Base-by-base conservation (phyloP, 2,113 vertebrate genomes). In the Ploceus nigricollis region DNA sequence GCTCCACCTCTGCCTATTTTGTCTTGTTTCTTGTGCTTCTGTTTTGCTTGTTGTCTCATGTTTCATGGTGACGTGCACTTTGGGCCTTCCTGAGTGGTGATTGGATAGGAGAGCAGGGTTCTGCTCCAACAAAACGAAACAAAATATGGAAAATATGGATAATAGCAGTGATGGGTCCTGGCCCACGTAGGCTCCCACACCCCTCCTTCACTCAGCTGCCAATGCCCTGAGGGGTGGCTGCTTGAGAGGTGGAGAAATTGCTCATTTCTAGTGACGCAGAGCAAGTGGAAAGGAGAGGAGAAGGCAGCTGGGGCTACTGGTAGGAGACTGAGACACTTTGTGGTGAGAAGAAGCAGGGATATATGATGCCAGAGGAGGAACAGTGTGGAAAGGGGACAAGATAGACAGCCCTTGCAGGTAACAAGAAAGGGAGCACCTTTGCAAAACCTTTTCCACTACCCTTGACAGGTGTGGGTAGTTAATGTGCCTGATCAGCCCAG, bases 91-190 rank as follows among this genome's bases (percentile, higher is more conserved):
- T 79, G 78, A 72, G 88, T 1, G 0, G 35, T 61, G 82, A 82
- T 91, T 93, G 87, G 78, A 60, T 68, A 56, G 65, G 39, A 71
- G 30, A 94, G 37, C 0, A 0, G 50, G 37, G 48, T 64, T 97
- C 73, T 95, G 85, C 78, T 94, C 94, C 94, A 96, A 93, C 48
- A 33, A 18, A 88, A 39, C 6, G 27, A 73, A 93, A 73, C 25
- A 64, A 87, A 94, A 70, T 35, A 25, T 20, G 85, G 92, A 96
- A 96, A 94, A 80, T 90, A 83, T 6, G 33, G 63, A 11, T 96
- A 88, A 90, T 54, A 80, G 54, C 77, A 77, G 51, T 54, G 39
- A 77, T 77, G 76, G 79, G 66, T 61, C 85, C 82, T 65, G 63
- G 86, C 90, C 63, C 50, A 42, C 0, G 6, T 57, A 80, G 54